phyloP scores from a whole-genome alignment of 2,113 vertebrate species.

The Bubo bubo region DNA sequence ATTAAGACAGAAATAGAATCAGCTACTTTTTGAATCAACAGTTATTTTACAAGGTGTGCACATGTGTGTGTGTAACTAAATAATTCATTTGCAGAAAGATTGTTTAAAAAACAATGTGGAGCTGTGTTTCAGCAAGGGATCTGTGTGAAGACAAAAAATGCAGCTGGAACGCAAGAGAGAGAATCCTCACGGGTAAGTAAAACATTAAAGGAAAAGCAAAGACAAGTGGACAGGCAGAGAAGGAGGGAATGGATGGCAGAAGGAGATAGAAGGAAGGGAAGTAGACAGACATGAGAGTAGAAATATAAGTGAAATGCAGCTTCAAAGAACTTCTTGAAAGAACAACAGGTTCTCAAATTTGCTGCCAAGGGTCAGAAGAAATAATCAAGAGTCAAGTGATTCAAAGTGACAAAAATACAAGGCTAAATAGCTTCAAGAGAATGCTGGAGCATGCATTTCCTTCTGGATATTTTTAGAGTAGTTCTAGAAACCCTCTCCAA shows the following conservation, averaged over 20 bases:
- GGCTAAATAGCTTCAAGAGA: background rate
- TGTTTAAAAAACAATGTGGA: background rate
- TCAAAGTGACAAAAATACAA: background rate
- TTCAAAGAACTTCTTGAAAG: background rate
- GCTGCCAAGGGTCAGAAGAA: background rate
- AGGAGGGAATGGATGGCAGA: background rate
- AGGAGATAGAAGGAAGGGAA: background rate
- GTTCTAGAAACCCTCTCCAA: background rate
- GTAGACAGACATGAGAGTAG: background rate
- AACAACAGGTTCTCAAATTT: background rate
- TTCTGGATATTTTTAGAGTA: background rate
- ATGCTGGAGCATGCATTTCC: background rate
- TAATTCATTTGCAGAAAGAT: background rate
- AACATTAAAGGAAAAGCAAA: conserved; percentile 2
- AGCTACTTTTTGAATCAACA: background rate
- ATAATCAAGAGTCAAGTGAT: background rate
- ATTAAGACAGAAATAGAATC: background rate
- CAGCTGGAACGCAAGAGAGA: background rate
- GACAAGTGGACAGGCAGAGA: background rate
- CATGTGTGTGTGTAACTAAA: background rate
- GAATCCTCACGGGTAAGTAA: background rate
- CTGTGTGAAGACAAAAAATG: background rate
- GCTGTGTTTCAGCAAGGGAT: background rate
- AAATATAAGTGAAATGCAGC: background rate
- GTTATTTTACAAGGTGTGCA: background rate